Base-by-base conservation (phyloP, 2,888 invertebrate genomes). In the Pseudolycoriella hygida region DNA sequence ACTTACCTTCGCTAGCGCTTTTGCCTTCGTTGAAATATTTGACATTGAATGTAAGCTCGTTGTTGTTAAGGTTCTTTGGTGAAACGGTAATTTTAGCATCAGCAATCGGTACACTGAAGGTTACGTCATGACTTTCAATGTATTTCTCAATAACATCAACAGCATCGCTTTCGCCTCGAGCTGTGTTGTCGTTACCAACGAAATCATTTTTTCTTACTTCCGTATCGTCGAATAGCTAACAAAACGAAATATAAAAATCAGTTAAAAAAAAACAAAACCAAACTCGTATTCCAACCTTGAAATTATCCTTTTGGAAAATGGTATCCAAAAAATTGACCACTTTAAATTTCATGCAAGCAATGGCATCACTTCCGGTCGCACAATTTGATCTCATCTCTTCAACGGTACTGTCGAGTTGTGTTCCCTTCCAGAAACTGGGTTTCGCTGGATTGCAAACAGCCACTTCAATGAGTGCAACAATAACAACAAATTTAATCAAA, bases 271-370 rank as follows among this genome's bases (percentile, higher is more conserved):
- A 17, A n/a, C 3, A 17, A 5, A 34, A 12, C 15, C 12, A 34
- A 8, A 14, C 11, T 10, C 15, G 12, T 39, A 6, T n/a, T 39
- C 17, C 65, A 68, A 81, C 84, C 75, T 82, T 77, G 67, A 76
- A 82, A 53, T 73, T 75, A 60, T 85, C 84, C 67, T 83, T 80
- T 62, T 77, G 78, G 65, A 85, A 74, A 54, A 85, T 73, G 56
- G 77, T 77, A 63, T 85, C 83, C 60, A 86, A 67, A 52, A 84
- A 72, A 50, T 78, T 77, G 70, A 86, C 77, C 50, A 84, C 80
- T 61, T 82, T 83, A 69, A 77, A 81, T 64, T 86, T 85, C 65
- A 86, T 76, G 67, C 87, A 87, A 51, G 84, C 78, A 47, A 84
- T 72, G 17, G 81, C 78, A 60, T 85, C 84, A 53, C 77, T 77